Conservation (phyloP, 2,888 invertebrate genomes). For the Lamellibrachia columna region DNA sequence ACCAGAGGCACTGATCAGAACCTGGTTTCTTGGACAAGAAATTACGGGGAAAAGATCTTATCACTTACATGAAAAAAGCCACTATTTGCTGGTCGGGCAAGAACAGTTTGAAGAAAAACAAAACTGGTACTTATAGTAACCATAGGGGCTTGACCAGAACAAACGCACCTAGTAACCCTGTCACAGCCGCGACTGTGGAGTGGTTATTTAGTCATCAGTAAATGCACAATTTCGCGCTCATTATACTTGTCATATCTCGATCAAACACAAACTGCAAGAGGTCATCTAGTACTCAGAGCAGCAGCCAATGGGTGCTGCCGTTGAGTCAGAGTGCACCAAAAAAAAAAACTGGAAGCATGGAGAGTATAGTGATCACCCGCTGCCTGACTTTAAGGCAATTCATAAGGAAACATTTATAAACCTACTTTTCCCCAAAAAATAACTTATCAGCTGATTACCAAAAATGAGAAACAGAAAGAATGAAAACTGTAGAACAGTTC, state of each 20-base stretch:
- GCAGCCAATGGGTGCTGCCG: not conserved
- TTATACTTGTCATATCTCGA: not conserved
- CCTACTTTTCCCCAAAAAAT: not conserved
- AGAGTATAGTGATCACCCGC: not conserved
- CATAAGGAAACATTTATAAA: not conserved
- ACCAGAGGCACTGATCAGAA: not conserved
- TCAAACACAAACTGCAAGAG: not conserved
- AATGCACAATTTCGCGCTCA: constrained; percentile 6
- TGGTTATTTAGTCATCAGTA: not conserved
- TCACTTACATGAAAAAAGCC: not conserved
- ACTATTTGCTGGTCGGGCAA: not conserved
- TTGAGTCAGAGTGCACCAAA: not conserved
- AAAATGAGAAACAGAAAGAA: not conserved
- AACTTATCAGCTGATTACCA: not conserved
- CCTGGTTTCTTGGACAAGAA: not conserved
- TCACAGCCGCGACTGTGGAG: not conserved
- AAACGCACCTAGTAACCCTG: not conserved
- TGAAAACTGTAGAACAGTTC: not conserved
- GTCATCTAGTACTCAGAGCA: not conserved
- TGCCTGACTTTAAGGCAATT: not conserved
- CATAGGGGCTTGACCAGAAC: not conserved
- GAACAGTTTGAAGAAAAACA: not conserved
- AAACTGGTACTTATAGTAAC: not conserved
- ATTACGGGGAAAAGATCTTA: not conserved
- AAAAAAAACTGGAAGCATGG: not conserved